Percentiles rank a stretch among this genome's conserved stretches.
These are phyloP conservation scores for Musca domestica DNA, from an alignment of 1,140 invertebrate species.

Conservation along the genomic window DNA sequence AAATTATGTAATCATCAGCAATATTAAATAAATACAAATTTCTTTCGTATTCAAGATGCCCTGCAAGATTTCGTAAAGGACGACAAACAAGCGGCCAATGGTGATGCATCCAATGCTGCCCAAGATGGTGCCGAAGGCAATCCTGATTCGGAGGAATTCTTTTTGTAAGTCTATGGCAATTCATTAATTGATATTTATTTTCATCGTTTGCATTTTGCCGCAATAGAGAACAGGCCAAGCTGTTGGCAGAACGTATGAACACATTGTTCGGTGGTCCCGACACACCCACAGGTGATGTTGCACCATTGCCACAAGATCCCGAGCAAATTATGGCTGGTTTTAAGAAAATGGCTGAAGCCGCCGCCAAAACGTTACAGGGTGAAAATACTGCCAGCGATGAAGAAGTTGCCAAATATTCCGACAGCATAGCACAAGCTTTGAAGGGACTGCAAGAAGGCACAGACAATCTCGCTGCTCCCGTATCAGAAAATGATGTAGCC, in stretches of 20 bases:
- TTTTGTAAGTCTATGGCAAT: slow-evolving; percentile 36
- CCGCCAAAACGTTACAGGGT: slow-evolving; percentile 45
- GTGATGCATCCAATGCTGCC: slow-evolving; percentile 24
- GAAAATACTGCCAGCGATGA: slow-evolving; percentile 45
- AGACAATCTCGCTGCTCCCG: slow-evolving; percentile 54
- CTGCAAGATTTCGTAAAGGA: slow-evolving; percentile 57
- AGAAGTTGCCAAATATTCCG: slow-evolving; percentile 50
- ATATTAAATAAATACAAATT: slow-evolving; percentile 18
- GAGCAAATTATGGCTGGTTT: slow-evolving; percentile 51
- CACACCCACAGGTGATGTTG: slow-evolving; percentile 43
- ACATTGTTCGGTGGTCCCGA: slow-evolving; percentile 48
- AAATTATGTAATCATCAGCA: slow-evolving; percentile 28
- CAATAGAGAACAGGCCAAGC: slow-evolving; percentile 49
- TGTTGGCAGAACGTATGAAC: slow-evolving; percentile 49
- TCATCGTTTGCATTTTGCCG: neutral
- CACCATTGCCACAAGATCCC: slow-evolving; percentile 43
- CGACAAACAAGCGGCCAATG: slow-evolving; percentile 29
- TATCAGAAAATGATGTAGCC: slow-evolving; percentile 55
- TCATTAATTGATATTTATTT: neutral
- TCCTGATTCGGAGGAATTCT: slow-evolving; percentile 42
- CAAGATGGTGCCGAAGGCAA: slow-evolving; percentile 28
- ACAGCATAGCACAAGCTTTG: slow-evolving; percentile 51
- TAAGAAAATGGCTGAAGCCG: slow-evolving; percentile 52
- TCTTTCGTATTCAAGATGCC: slow-evolving; percentile 53
- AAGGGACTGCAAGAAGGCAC: slow-evolving; percentile 54